phyloP scores from a whole-genome alignment of 2,113 vertebrate species.

The Ciconia stormi region DNA sequence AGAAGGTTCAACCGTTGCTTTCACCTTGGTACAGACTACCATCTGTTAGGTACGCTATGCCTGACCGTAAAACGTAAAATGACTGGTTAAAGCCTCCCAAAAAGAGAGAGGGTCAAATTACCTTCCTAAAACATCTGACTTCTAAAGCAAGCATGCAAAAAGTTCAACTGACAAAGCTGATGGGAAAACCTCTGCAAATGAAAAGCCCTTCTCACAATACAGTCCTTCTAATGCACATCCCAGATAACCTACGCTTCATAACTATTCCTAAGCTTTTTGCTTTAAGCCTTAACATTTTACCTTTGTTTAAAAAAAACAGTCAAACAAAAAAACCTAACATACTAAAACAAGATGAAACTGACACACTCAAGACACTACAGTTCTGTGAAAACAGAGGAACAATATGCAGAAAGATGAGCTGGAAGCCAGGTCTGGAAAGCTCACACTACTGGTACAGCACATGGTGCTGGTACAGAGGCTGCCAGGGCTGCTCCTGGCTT shows the following conservation, averaged over 20 bases:
- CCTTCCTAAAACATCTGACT: neutral
- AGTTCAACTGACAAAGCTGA: neutral
- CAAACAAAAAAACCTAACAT: neutral
- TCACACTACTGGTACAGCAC: neutral
- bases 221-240: neutral
- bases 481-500: neutral
- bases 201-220: neutral
- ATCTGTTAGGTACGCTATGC: neutral
- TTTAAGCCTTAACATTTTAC: neutral
- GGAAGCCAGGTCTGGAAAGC: neutral
- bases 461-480: neutral
- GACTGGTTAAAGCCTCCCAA: neutral
- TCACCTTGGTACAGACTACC: neutral
- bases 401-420: neutral
- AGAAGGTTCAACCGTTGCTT: neutral
- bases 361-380: neutral
- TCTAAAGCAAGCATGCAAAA: neutral
- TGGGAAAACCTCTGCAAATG: neutral
- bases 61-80: neutral
- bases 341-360: neutral
- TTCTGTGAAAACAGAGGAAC: neutral
- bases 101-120: neutral
- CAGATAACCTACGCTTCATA: neutral
- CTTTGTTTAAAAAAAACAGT: neutral
- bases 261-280: neutral